Percentiles rank a stretch among this genome's conserved stretches.
phyloP scores from a whole-genome alignment of 1,140 invertebrate genomes.

The Aleiodes sp. region DNA sequence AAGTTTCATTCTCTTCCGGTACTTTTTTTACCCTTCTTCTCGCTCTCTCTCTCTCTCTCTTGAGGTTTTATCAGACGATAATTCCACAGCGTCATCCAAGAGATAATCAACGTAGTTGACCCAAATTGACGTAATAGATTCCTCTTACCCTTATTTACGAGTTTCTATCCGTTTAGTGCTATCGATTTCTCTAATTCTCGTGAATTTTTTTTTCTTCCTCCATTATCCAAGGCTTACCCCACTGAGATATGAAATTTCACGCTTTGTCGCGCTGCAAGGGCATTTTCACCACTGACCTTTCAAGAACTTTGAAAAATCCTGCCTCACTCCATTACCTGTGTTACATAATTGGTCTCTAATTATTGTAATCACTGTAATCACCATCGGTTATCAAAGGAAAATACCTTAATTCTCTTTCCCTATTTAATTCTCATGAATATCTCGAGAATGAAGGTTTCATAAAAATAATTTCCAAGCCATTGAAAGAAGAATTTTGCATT shows the following conservation, averaged over 20 bases:
- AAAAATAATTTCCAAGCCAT: too few relatives aligned
- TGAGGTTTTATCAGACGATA: background rate
- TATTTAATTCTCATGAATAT: constrained; percentile 6
- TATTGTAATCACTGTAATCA: background rate
- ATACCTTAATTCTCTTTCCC: background rate
- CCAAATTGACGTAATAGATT: constrained; percentile 12
- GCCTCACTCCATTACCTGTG: background rate
- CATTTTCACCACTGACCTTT: constrained; percentile 23
- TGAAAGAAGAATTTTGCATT: too few relatives aligned
- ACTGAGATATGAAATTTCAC: constrained; percentile 28
- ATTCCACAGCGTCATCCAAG: background rate
- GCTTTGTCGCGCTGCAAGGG: constrained; percentile 22
- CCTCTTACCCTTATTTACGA: constrained; percentile 23
- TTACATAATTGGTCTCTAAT: constrained; percentile 15
- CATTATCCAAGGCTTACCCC: background rate
- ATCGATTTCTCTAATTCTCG: constrained; percentile 17
- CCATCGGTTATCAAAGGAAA: background rate
- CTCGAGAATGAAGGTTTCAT: too few relatives aligned
- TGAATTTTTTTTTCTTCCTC: background rate
- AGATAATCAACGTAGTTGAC: constrained; percentile 14
- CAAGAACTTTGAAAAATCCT: constrained; percentile 24
- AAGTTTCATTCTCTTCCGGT: background rate
- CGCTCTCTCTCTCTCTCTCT: background rate
- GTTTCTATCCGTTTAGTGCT: constrained; percentile 31
- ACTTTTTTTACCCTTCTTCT: background rate